A percentile compares a stretch with the other conserved stretches of the same genome.
Conservation (phyloP, 2,888 invertebrate species). For the Limenitis camilla region DNA sequence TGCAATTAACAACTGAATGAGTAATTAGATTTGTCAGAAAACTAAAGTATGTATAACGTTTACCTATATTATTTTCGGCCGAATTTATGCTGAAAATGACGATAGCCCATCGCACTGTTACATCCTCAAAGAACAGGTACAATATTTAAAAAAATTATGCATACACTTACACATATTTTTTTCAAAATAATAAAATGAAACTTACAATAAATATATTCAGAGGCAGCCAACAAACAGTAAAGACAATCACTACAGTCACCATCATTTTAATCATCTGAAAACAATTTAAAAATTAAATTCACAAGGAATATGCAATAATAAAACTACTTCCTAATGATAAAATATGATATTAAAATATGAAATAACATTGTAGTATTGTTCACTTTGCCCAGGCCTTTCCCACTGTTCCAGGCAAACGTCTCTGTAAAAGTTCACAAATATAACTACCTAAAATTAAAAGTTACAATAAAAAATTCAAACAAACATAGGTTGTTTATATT, state of each 20-base stretch:
- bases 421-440: conserved; percentile 53
- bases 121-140: neutral
- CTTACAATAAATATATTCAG: conserved; percentile 80
- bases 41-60: no score
- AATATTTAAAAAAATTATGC: neutral
- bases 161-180: neutral
- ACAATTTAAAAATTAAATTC: neutral
- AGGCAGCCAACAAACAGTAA: conserved; percentile 90
- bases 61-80: no score
- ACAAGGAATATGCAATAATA: no score
- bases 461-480: no score
- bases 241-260: conserved; percentile 90
- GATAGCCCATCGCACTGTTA: no score
- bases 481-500: no score
- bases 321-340: neutral
- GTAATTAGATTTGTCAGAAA: no score
- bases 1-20: no score
- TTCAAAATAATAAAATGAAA: conserved; percentile 26
- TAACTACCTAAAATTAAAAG: neutral
- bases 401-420: conserved; percentile 84
- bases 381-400: conserved; percentile 76
- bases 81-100: no score
- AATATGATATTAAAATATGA: neutral
- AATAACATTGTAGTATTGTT: no score
- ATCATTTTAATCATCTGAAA: conserved; percentile 94